These are phyloP conservation scores for Polydrusus cervinus DNA, from an alignment of 2,888 invertebrate species.

Conservation along the genomic window DNA sequence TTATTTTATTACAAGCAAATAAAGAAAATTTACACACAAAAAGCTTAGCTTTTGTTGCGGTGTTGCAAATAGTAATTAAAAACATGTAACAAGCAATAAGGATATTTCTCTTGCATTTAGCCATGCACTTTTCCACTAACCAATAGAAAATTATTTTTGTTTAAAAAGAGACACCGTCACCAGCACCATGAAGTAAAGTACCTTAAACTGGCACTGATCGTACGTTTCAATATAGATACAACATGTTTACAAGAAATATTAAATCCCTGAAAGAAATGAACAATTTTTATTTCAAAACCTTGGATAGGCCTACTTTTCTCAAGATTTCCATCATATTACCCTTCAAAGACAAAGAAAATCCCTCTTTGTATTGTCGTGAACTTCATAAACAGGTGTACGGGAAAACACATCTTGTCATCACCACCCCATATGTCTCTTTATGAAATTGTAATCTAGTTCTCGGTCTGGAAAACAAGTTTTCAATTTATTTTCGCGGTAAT, in stretches of 20 bases:
- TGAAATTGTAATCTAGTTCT: slow-evolving; percentile 45
- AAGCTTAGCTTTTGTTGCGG: slow-evolving; percentile 19
- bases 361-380: slow-evolving; percentile 21
- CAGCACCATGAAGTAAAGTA: too few relatives aligned
- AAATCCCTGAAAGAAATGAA: too few relatives aligned
- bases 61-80: slow-evolving; percentile 27
- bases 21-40: too few relatives aligned
- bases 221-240: too few relatives aligned
- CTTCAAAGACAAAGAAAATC: slow-evolving; percentile 10
- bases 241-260: too few relatives aligned
- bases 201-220: too few relatives aligned
- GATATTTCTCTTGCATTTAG: slow-evolving; percentile 24
- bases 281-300: too few relatives aligned
- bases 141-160: background rate
- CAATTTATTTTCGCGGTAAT: slow-evolving; percentile 47
- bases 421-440: slow-evolving; percentile 27
- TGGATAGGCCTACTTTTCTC: background rate
- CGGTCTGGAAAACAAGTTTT: slow-evolving; percentile 46
- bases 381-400: slow-evolving; percentile 2
- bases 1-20: too few relatives aligned
- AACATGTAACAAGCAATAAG: slow-evolving; percentile 15
- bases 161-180: too few relatives aligned
- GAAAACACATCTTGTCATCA: slow-evolving; percentile 36
- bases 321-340: background rate
- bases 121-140: slow-evolving; percentile 13